Percentiles rank a stretch among this genome's conserved stretches.
These are phyloP conservation scores for Aricia agestis DNA, from an alignment of 1,140 invertebrate species.

Conservation along the genomic window DNA sequence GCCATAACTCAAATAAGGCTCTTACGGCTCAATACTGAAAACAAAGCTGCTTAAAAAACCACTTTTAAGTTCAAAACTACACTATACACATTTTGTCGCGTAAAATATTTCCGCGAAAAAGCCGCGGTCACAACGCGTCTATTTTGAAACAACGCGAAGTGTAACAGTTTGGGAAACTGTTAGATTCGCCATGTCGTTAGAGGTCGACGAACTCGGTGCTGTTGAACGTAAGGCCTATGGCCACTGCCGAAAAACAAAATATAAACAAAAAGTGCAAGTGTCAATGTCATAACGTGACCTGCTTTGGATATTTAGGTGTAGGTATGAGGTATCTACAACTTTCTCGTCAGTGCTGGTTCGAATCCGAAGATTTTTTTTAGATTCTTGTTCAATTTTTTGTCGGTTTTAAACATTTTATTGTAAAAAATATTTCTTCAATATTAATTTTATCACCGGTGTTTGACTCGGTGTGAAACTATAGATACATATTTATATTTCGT, in stretches of 20 bases:
- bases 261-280: slow-evolving; percentile 18
- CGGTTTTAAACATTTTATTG: not conserved
- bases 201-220: slow-evolving; percentile 64
- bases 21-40: no score
- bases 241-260: slow-evolving; percentile 26
- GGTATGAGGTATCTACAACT: not conserved
- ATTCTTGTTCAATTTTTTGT: no score
- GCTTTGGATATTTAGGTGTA: not conserved
- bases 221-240: slow-evolving; percentile 53
- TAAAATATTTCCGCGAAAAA: no score
- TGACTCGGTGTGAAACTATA: not conserved
- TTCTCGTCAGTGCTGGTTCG: not conserved
- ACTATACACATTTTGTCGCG: no score
- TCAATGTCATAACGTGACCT: not conserved
- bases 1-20: no score
- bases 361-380: not conserved
- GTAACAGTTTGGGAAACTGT: slow-evolving; percentile 32
- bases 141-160: slow-evolving; percentile 5
- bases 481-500: not conserved
- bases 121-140: not conserved
- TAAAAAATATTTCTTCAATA: no score
- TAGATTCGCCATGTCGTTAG: slow-evolving; percentile 56
- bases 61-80: no score
- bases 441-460: no score
- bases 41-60: no score